Evolutionary conservation across 2,797 vertebrate genomes (phyloP), one percentile per base, ranked within the genome.

Genomic region (Melanotaenia maccullochi): DNA sequence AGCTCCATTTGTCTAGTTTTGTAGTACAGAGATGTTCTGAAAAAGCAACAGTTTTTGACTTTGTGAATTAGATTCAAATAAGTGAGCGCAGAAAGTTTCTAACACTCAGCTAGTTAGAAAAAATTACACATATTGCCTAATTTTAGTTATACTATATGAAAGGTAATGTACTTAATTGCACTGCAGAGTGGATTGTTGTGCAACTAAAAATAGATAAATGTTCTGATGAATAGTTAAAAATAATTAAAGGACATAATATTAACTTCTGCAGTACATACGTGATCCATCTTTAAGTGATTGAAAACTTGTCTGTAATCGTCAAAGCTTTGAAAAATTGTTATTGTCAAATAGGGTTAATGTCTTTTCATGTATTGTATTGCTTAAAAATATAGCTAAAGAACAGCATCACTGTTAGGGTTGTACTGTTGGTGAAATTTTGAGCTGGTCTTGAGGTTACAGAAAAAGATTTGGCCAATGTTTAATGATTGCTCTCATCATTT

Each of bases 301-400:
- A 24, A 52, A 28, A 42, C 30, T 40, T 56, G 3, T 59, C 33
- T 51, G 4, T 44, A 18, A 11, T 22, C 16, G 62, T 71, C 20
- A 64, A 58, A 63, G 14, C 16, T 40, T n/a, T 30, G 47, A 30
- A 60, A 38, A 47, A 22, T 14, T 42, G 40, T 18, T 7, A 22
- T 25, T 24, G 24, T 25, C 22, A 24, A 51, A 51, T 2, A 52
- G 22, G 47, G 20, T 49, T 49, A 3, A 8, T 7, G n/a, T 49
- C 2, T 49, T 13, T 24, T 24, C 0, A 22, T 18, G 25, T 6
- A 24, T 24, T 24, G 24, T 3, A 52, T 52, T 25, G 24, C 11
- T 62, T 18, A n/a, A 65, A 5, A 62, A 20, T 11, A 58, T 18
- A 38, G 32, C 61, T 16, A 24, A 52, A 63, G 59, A 60, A 59